phyloP scores from a whole-genome alignment of 2,797 vertebrate genomes.

The Anguilla obscura region DNA sequence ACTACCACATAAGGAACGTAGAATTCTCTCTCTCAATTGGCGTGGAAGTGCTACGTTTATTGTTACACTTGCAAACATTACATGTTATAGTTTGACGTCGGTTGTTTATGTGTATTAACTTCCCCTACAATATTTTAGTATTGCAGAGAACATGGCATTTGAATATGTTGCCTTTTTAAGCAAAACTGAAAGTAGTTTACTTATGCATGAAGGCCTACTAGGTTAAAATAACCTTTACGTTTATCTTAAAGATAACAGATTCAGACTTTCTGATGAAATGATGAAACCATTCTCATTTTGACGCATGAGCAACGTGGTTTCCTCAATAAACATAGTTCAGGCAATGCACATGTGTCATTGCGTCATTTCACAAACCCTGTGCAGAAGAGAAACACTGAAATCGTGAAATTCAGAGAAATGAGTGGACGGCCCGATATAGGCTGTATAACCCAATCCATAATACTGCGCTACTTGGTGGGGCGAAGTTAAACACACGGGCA shows the following conservation, averaged over 20 bases:
- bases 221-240: not conserved
- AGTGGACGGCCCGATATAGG: not conserved
- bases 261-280: not conserved
- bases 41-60: not conserved
- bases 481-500: not conserved
- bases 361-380: not conserved
- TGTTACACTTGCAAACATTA: not conserved
- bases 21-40: slow-evolving; percentile 5
- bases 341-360: not conserved
- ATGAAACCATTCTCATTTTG: not conserved
- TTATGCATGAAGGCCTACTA: not conserved
- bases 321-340: not conserved
- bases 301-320: not conserved
- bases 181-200: not conserved
- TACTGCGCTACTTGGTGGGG: not conserved
- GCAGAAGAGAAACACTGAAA: slow-evolving; percentile 1
- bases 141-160: not conserved
- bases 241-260: not conserved
- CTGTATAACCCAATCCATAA: not conserved
- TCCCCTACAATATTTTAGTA: not conserved
- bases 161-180: not conserved
- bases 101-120: not conserved
- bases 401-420: not conserved
- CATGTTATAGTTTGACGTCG: not conserved
- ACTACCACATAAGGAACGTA: not conserved